Conservation (phyloP, 2,888 invertebrate species). For the Pachliopta kotzebuea region DNA sequence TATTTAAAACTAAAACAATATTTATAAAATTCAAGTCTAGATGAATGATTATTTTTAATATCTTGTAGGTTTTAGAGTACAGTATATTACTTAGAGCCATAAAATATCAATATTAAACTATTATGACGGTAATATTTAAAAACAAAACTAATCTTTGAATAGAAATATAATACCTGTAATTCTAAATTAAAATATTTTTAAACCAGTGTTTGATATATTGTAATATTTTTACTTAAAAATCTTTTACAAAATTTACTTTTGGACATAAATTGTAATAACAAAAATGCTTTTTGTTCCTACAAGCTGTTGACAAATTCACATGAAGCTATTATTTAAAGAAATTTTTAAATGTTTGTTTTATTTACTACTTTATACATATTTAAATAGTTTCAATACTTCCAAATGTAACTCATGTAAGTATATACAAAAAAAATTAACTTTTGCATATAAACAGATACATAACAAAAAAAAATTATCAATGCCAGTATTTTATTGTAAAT, state of each 20-base stretch:
- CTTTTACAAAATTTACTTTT: conserved; percentile 3
- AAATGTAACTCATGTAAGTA: conserved; percentile 15
- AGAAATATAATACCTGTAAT: conserved; percentile 17
- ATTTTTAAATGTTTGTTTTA: not conserved
- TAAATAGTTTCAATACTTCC: conserved; percentile 16
- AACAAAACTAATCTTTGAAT: conserved; percentile 25
- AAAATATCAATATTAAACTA: conserved; percentile 27
- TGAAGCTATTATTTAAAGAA: not conserved
- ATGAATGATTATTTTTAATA: conserved; percentile 19
- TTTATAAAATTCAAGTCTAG: conserved; percentile 26
- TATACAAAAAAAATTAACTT: conserved; percentile 30
- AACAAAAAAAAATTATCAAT: conserved; percentile 63
- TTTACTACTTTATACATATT: conserved; percentile 22
- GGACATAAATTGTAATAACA: conserved; percentile 10
- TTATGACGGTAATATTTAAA: conserved; percentile 20
- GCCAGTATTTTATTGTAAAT: conserved; percentile 80
- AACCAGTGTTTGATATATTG: conserved; percentile 29
- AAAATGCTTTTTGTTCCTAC: conserved; percentile 8
- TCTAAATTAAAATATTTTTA: conserved; percentile 22
- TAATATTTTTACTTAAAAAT: conserved; percentile 21
- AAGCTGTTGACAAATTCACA: not conserved
- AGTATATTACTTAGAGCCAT: conserved; percentile 18
- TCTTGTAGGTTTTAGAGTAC: conserved; percentile 8
- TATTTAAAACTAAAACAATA: conserved; percentile 36
- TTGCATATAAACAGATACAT: conserved; percentile 40